A percentile compares a stretch with the other conserved stretches of the same genome.
Evolutionary conservation across 2,797 vertebrate genomes (phyloP).

Genomic region (Steatocranus sp.): DNA sequence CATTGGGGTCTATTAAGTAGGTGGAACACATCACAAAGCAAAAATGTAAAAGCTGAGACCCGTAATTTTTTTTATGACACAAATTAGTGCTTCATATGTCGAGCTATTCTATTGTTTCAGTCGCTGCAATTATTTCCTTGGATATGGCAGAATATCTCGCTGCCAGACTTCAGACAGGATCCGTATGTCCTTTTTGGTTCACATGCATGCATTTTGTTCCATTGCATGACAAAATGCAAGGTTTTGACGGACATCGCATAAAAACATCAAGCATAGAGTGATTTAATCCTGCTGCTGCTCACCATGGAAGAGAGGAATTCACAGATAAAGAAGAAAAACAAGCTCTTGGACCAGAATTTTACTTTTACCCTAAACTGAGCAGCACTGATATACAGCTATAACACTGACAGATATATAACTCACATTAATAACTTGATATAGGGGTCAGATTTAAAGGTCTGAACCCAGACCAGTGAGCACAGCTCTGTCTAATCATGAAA

Average conservation of each 20-base stretch:
- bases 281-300: not conserved
- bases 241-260: not conserved
- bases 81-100: not conserved
- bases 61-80: not conserved
- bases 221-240: not conserved
- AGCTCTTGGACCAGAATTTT: not conserved
- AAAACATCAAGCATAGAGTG: not conserved
- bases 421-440: not conserved
- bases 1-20: not conserved
- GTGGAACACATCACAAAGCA: not conserved
- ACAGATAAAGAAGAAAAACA: not conserved
- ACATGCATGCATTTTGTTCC: not conserved
- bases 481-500: not conserved
- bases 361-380: not conserved
- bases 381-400: not conserved
- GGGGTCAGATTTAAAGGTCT: too few species aligned
- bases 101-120: not conserved
- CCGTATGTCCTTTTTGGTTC: not conserved
- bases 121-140: not conserved
- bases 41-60: not conserved
- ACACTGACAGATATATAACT: not conserved
- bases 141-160: not conserved
- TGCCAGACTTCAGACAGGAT: not conserved
- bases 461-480: fast-evolving
- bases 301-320: not conserved